A percentile compares a stretch with the other conserved stretches of the same genome.
Evolutionary conservation across 2,797 vertebrate genomes (phyloP).

Genomic region (Xerus rutilus): DNA sequence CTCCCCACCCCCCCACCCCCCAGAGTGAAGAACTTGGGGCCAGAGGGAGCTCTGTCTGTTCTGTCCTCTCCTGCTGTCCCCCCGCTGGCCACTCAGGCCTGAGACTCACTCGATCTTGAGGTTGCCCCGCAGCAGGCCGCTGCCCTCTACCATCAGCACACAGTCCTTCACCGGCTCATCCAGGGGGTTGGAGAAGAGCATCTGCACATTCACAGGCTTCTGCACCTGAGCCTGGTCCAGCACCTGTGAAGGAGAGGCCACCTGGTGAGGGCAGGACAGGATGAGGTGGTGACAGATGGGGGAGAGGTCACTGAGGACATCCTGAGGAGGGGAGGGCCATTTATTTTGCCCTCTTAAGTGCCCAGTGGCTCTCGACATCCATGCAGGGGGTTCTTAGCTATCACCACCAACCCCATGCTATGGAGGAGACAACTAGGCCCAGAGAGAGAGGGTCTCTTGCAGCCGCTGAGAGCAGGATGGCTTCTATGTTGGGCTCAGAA

Average conservation of each 20-base stretch:
- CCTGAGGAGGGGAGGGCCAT: not conserved
- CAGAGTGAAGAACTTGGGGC: not conserved
- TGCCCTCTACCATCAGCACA: slow-evolving; percentile 87
- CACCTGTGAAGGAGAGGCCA: slow-evolving; percentile 79
- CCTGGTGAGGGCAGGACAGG: not conserved
- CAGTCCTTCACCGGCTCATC: slow-evolving; percentile 82
- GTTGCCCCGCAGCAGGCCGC: slow-evolving; percentile 85
- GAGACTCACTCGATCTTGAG: slow-evolving; percentile 86
- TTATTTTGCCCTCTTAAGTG: not conserved
- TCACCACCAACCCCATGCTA: rapidly evolving
- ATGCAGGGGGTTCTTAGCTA: not conserved
- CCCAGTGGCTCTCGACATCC: not conserved
- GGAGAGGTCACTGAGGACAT: not conserved
- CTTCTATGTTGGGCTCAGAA: rapidly evolving
- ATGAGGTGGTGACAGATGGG: not conserved
- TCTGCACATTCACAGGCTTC: slow-evolving; percentile 82
- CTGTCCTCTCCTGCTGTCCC: rapidly evolving
- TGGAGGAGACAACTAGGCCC: not conserved
- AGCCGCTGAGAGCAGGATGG: not conserved
- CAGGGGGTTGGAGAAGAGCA: slow-evolving; percentile 88
- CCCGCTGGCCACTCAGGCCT: rapidly evolving
- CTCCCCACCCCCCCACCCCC: too few species aligned
- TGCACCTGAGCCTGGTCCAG: slow-evolving; percentile 81
- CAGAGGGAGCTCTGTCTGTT: not conserved
- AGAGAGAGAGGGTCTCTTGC: rapidly evolving